Percentiles rank a stretch among this genome's conserved stretches.
Conservation (phyloP, 2,888 invertebrate genomes). For the Dynastes grantii region DNA sequence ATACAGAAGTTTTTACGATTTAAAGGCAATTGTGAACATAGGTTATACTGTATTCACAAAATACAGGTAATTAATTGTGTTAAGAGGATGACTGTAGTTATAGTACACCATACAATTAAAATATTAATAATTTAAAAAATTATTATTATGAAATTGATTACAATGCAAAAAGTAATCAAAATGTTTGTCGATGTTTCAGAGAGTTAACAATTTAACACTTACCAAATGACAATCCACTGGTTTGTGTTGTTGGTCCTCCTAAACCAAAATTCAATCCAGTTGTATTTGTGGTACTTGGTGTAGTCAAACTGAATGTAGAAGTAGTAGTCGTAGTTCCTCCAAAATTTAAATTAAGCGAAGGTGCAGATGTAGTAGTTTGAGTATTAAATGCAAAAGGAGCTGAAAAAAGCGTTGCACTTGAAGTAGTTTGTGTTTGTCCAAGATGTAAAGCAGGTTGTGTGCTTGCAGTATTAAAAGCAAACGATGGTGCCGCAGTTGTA, state of each 20-base stretch:
- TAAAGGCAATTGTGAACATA: too few species aligned
- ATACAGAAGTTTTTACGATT: too few species aligned
- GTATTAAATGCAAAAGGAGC: slow-evolving; percentile 11
- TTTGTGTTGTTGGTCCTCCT: slow-evolving; percentile 50
- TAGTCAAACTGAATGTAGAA: slow-evolving; percentile 63
- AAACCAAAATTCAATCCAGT: slow-evolving; percentile 52
- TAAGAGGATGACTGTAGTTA: too few species aligned
- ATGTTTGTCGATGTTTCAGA: too few species aligned
- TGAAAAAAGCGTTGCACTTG: slow-evolving; percentile 27
- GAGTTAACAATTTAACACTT: background rate
- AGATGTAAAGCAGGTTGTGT: slow-evolving; percentile 25
- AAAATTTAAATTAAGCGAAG: slow-evolving; percentile 61
- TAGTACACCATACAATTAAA: too few species aligned
- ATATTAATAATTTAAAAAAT: too few species aligned
- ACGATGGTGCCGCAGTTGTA: slow-evolving; percentile 46
- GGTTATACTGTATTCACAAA: too few species aligned
- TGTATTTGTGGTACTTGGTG: slow-evolving; percentile 57
- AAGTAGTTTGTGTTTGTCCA: slow-evolving; percentile 38
- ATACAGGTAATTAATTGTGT: too few species aligned
- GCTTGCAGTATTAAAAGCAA: slow-evolving; percentile 54
- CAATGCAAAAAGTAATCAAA: too few species aligned
- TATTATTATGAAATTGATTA: too few species aligned
- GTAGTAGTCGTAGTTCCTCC: slow-evolving; percentile 57
- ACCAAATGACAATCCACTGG: slow-evolving; percentile 54
- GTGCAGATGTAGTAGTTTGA: slow-evolving; percentile 53